Conservation (phyloP, 1,140 invertebrate genomes). For the Adoxophyes honmai region DNA sequence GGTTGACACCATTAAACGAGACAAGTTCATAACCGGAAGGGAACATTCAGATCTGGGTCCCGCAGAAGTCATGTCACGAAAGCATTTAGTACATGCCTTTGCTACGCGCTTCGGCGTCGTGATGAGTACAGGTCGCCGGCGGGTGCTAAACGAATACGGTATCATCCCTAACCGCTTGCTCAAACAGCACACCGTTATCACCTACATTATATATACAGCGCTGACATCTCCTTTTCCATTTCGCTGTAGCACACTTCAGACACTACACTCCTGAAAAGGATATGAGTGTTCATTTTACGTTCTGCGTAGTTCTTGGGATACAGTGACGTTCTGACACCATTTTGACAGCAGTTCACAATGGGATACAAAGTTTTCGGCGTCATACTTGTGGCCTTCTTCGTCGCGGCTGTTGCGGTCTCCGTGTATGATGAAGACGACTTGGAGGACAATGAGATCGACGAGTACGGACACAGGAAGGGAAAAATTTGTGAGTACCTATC, state of each 20-base stretch:
- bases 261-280: background rate
- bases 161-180: conserved; percentile 49
- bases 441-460: conserved; percentile 32
- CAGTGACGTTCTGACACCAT: background rate
- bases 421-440: conserved; percentile 25
- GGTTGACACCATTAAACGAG: too few relatives aligned
- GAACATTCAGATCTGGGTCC: too few relatives aligned
- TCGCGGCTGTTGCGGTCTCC: conserved; percentile 37
- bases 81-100: conserved; percentile 9
- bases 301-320: too few relatives aligned
- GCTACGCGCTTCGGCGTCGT: background rate
- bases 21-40: too few relatives aligned
- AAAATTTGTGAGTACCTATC: conserved; percentile 61
- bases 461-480: conserved; percentile 38
- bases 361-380: conserved; percentile 36
- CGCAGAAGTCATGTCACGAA: too few relatives aligned
- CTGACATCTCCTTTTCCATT: conserved; percentile 41
- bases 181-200: conserved; percentile 64
- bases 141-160: conserved; percentile 59
- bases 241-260: conserved; percentile 18
- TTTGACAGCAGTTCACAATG: conserved; percentile 35
- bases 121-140: conserved; percentile 22
- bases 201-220: conserved; percentile 57
- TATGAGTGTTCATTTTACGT: background rate
- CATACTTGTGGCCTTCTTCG: conserved; percentile 28